A percentile compares a stretch with the other conserved stretches of the same genome.
Evolutionary conservation across 2,113 vertebrate species (phyloP).

Genomic region (Thomomys bottae): DNA sequence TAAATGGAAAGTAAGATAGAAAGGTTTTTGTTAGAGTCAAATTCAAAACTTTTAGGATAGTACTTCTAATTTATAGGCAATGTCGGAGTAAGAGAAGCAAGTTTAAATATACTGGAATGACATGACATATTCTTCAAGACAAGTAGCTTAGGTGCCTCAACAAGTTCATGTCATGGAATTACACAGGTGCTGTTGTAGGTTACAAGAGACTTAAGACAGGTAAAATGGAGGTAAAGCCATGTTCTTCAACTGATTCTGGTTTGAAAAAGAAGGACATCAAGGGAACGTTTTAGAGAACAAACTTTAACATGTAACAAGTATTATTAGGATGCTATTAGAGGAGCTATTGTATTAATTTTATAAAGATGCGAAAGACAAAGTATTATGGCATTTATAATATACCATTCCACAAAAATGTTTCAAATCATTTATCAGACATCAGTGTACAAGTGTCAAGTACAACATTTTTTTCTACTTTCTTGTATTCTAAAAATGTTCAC

Average conservation of each 20-base stretch:
- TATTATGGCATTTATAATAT: not conserved
- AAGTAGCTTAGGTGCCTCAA: not conserved
- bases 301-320: not conserved
- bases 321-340: not conserved
- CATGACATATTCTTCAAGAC: not conserved
- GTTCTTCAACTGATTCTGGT: not conserved
- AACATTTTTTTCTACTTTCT: not conserved
- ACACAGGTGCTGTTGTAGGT: not conserved
- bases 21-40: constrained; percentile 1
- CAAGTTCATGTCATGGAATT: not conserved
- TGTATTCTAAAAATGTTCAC: constrained; percentile 1
- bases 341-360: not conserved
- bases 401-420: not conserved
- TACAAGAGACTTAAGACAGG: not conserved
- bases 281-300: constrained; percentile 4
- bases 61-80: not conserved
- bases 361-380: not conserved
- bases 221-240: not conserved
- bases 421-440: not conserved
- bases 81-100: not conserved
- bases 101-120: not conserved
- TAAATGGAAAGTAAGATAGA: not conserved
- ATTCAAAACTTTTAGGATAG: not conserved
- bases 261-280: not conserved
- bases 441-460: not conserved